Conservation (phyloP, 2,113 vertebrate genomes). For the Cavia porcellus region DNA sequence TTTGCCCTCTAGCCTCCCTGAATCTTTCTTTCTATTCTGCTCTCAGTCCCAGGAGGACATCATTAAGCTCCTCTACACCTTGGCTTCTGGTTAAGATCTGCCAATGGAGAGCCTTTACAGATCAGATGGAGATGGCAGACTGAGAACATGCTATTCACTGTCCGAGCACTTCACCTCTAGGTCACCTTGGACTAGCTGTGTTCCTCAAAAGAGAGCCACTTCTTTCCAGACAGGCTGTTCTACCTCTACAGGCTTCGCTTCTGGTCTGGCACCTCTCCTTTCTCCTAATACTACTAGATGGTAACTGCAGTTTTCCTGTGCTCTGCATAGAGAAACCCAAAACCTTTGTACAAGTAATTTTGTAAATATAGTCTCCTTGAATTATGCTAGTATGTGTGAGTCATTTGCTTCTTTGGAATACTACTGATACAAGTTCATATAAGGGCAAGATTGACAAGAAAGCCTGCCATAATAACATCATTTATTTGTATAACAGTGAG, state of each 20-base stretch:
- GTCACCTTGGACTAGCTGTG: background rate
- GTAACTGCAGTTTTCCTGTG: background rate
- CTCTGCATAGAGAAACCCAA: background rate
- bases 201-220: background rate
- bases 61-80: background rate
- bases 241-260: background rate
- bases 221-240: background rate
- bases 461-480: background rate
- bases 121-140: background rate
- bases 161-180: background rate
- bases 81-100: background rate
- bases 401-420: background rate
- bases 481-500: background rate
- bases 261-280: background rate
- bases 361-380: background rate
- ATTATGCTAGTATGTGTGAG: background rate
- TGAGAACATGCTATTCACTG: background rate
- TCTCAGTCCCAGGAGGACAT: background rate
- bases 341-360: background rate
- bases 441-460: background rate
- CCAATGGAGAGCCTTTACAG: background rate
- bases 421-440: background rate
- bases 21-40: background rate
- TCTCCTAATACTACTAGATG: background rate
- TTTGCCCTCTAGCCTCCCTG: background rate